Conservation (phyloP, 2,113 vertebrate genomes). For the Tupaia chinensis region DNA sequence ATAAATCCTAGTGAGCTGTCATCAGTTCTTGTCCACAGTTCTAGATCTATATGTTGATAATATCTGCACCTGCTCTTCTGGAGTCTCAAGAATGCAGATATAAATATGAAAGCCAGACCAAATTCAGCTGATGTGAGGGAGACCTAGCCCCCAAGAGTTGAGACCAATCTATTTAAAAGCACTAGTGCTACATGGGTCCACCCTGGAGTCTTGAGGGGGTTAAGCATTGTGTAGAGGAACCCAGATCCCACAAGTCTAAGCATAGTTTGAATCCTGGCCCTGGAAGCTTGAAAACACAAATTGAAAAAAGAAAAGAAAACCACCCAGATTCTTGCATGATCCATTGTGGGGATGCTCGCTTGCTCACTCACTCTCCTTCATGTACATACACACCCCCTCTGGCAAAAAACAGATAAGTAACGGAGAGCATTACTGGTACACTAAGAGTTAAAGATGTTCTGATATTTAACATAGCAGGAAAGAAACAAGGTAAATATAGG, state of each 20-base stretch:
- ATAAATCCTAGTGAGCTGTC: not conserved
- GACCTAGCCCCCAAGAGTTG: not conserved
- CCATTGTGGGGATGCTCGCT: too few relatives aligned
- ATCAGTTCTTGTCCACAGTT: not conserved
- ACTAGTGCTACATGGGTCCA: not conserved
- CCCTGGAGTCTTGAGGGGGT: too few relatives aligned
- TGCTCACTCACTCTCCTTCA: too few relatives aligned
- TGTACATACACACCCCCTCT: too few relatives aligned
- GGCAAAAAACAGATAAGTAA: too few relatives aligned
- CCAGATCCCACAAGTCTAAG: too few relatives aligned
- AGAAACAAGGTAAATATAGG: not conserved
- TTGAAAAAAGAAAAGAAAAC: too few relatives aligned
- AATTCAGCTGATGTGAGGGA: not conserved
- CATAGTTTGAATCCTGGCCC: too few relatives aligned
- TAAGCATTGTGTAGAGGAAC: too few relatives aligned
- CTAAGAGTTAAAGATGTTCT: slow-evolving; percentile 21
- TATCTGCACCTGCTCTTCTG: not conserved
- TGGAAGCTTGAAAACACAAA: too few relatives aligned
- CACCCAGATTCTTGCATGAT: too few relatives aligned
- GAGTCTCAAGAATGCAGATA: not conserved
- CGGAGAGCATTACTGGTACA: not conserved
- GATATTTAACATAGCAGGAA: not conserved
- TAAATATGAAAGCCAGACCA: not conserved
- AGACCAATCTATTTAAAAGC: slow-evolving; percentile 3
- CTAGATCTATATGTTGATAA: not conserved